Percentiles rank a stretch among this genome's conserved stretches.
These are phyloP conservation scores for Enteromius mattozi DNA, from an alignment of 2,797 vertebrate species.

Conservation along the genomic window DNA sequence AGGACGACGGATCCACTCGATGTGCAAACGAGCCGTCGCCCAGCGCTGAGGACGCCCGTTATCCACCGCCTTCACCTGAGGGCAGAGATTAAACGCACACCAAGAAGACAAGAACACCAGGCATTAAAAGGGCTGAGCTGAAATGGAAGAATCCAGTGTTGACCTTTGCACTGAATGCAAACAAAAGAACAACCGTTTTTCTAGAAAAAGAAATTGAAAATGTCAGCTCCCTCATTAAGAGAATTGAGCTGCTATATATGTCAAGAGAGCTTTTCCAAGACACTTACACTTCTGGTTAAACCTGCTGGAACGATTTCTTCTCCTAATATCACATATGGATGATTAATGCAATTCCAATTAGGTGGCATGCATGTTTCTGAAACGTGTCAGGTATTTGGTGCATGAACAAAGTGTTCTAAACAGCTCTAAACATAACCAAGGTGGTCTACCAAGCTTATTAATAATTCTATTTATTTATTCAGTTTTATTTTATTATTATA, in stretches of 20 bases:
- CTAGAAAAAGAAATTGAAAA: neutral
- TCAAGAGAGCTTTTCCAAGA: neutral
- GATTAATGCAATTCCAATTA: neutral
- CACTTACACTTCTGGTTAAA: neutral
- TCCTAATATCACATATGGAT: neutral
- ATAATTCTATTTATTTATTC: neutral
- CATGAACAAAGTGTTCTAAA: neutral
- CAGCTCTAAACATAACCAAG: neutral
- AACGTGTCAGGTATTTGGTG: neutral
- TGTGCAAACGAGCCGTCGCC: conserved; percentile 91
- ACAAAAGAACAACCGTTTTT: conserved; percentile 24
- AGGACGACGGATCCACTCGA: conserved; percentile 93
- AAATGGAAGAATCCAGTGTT: neutral
- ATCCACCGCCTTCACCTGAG: conserved; percentile 94
- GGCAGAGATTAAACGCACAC: neutral
- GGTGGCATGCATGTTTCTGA: neutral
- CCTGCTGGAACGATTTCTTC: neutral
- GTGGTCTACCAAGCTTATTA: neutral
- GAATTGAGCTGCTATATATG: neutral
- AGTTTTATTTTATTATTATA: neutral
- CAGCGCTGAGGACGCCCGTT: conserved; percentile 95
- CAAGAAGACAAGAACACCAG: neutral
- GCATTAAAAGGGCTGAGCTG: neutral
- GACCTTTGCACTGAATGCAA: conserved; percentile 29
- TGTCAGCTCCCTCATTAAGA: conserved; percentile 36